Evolutionary conservation across 2,888 invertebrate genomes (phyloP), one percentile per base, ranked within the genome.

Genomic region (Heliothis peltigera): DNA sequence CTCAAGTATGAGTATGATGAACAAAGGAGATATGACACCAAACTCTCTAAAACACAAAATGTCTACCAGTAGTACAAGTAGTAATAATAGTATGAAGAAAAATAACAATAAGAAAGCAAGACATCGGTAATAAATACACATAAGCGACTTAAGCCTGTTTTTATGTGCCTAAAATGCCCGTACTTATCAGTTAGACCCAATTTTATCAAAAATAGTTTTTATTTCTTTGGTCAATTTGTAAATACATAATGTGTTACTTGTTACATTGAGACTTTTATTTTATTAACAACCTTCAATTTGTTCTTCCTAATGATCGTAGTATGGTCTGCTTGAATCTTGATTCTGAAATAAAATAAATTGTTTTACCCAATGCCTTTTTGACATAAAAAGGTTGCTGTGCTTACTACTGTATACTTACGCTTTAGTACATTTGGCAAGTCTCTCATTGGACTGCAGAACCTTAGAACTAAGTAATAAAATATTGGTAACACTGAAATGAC

Each of bases 101-200:
- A 97, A 96, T 87, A 96, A 96, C 80, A 97, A 97, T 85, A 98
- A 98, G 88, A 97, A 98, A 91, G 97, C 97, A 19, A 96, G 97
- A 83, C 98, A 98, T 92, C 96, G 98, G 94, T 98, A 96, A 96
- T 55, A 18, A 35, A 28, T 21, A 3, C 10, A 32, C 7, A 8
- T 44, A 2, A 47, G 58, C 0, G 8, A 70, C 56, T 64, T 68
- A 65, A 66, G 57, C 19, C 49, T 65, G 52, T 48, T 54, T 65
- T 65, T 67, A 59, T 67, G 52, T 64, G 60, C 56, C 64, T 62
- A 60, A 57, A 64, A 64, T 61, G 21, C 65, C 42, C 10, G 77
- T 77, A 79, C 80, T 79, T 80, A 77, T 69, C 64, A 74, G 55
- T 64, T 61, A 79, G 28, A 72, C 35, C 18, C 61, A 60, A 70